A percentile compares a stretch with the other conserved stretches of the same genome.
These are phyloP conservation scores for Achroia grisella DNA, from an alignment of 1,140 invertebrate species.

Conservation along the genomic window DNA sequence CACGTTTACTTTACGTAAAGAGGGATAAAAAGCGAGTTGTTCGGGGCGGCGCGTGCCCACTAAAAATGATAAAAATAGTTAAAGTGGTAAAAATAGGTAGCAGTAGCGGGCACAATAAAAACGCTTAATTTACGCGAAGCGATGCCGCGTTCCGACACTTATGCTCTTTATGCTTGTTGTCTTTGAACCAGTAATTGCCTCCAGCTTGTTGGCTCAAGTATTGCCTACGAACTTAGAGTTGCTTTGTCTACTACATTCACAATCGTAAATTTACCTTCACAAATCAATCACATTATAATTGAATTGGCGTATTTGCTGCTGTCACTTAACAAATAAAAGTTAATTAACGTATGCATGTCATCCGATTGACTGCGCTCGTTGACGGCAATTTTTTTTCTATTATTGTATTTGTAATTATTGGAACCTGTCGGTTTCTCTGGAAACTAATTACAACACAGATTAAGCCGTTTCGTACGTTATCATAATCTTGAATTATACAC, in stretches of 20 bases:
- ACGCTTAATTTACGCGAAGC: slow-evolving; percentile 65
- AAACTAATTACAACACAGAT: too few relatives aligned
- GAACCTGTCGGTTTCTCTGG: too few relatives aligned
- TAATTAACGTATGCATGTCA: too few relatives aligned
- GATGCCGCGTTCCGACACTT: slow-evolving; percentile 51
- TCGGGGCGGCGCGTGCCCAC: slow-evolving; percentile 42
- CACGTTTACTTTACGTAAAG: slow-evolving; percentile 25
- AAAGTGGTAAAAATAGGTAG: slow-evolving; percentile 61
- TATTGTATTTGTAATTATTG: too few relatives aligned
- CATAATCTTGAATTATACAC: too few relatives aligned
- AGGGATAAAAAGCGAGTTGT: slow-evolving; percentile 44
- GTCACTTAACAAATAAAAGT: too few relatives aligned
- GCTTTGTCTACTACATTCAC: slow-evolving; percentile 4
- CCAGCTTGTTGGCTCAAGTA: slow-evolving; percentile 26
- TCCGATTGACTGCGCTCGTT: too few relatives aligned
- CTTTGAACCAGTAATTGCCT: slow-evolving; percentile 59
- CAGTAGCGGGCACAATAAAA: slow-evolving; percentile 50
- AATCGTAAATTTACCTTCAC: slow-evolving; percentile 1
- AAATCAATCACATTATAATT: slow-evolving; percentile 1
- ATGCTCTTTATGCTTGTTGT: slow-evolving; percentile 68
- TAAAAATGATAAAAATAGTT: slow-evolving; percentile 64
- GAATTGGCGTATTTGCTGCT: not conserved
- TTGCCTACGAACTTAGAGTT: slow-evolving; percentile 13
- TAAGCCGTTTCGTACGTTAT: too few relatives aligned
- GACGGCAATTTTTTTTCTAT: too few relatives aligned